phyloP scores from a whole-genome alignment of 2,113 vertebrate genomes.

The Acanthochromis polyacanthus region DNA sequence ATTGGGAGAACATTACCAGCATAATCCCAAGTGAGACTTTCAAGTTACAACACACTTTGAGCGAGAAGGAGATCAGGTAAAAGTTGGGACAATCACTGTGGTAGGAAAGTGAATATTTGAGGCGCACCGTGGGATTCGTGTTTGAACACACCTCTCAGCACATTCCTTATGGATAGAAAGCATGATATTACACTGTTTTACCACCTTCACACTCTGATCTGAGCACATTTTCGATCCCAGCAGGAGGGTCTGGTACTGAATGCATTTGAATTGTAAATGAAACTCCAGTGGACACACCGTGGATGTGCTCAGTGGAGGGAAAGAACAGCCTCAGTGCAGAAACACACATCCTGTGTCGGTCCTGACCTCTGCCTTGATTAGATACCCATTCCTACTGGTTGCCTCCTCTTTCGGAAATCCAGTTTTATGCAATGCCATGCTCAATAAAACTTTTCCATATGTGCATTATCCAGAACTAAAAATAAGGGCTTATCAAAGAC shows the following conservation, averaged over 20 bases:
- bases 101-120: slow-evolving; percentile 39
- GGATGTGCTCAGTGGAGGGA: slow-evolving; percentile 25
- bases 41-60: slow-evolving; percentile 45
- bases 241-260: slow-evolving; percentile 48
- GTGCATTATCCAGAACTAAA: slow-evolving; percentile 75
- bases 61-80: slow-evolving; percentile 12
- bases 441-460: slow-evolving; percentile 77
- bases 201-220: slow-evolving; percentile 18
- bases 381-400: slow-evolving; percentile 51
- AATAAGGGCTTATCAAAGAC: slow-evolving; percentile 74
- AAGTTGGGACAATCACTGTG: slow-evolving; percentile 15
- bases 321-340: slow-evolving; percentile 32
- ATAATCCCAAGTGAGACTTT: slow-evolving; percentile 36
- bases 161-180: slow-evolving; percentile 13
- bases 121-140: background rate
- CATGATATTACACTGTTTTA: slow-evolving; percentile 4
- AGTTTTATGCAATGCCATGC: slow-evolving; percentile 71
- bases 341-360: slow-evolving; percentile 18
- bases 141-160: slow-evolving; percentile 40
- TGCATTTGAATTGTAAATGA: slow-evolving; percentile 70
- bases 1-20: slow-evolving; percentile 28
- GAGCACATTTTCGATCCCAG: slow-evolving; percentile 54
- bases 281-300: slow-evolving; percentile 8
- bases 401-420: slow-evolving; percentile 74
- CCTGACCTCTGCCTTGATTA: slow-evolving; percentile 52